Base-by-base conservation (phyloP, 2,888 invertebrate species). In the Hipparchia sbordonii region DNA sequence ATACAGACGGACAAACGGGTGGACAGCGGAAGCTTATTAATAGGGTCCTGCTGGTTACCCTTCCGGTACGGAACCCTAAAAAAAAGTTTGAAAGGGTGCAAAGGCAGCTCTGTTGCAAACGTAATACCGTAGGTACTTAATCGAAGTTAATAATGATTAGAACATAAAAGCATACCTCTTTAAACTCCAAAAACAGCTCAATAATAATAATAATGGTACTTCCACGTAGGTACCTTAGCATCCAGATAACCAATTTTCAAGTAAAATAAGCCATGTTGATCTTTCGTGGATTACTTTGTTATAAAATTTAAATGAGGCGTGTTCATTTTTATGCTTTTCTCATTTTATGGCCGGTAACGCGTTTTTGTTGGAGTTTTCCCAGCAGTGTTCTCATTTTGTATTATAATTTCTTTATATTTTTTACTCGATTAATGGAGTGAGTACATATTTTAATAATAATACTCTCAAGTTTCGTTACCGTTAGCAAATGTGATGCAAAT, bases 241-340 rank as follows among this genome's bases (percentile, higher is more conserved):
- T 23, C 13, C 62, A n/a, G 12, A 48, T 54, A 9, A 63, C 65
- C 67, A 72, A 74, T 74, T 71, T 74, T 65, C 67, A 63, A 74
- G 54, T 52, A 74, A 74, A 72, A 74, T 70, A 72, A 65, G 63
- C 70, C 60, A n/a, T 72, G 74, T 72, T 72, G 74, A 72, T 74
- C 72, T 72, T 72, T 56, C 51, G 70, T 75, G 71, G 71, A 75
- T 71, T 71, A 73, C 71, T 73, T 75, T 73, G 70, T 63, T 71
- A 45, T 48, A 68, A 73, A 65, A 69, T 71, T 75, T 68, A 66
- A 73, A 73, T 72, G 63, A 75, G 66, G 51, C 68, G 45, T n/a
- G 60, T 68, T 65, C 63, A 61, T 71, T 74, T 75, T 72, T 72
- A 62, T 62, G 61, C 39, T 72, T 56, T 65, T 71, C 56, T 68